Base-by-base conservation (phyloP, 92 coral and sea anemone species). In the Parazoanthus swiftii region DNA sequence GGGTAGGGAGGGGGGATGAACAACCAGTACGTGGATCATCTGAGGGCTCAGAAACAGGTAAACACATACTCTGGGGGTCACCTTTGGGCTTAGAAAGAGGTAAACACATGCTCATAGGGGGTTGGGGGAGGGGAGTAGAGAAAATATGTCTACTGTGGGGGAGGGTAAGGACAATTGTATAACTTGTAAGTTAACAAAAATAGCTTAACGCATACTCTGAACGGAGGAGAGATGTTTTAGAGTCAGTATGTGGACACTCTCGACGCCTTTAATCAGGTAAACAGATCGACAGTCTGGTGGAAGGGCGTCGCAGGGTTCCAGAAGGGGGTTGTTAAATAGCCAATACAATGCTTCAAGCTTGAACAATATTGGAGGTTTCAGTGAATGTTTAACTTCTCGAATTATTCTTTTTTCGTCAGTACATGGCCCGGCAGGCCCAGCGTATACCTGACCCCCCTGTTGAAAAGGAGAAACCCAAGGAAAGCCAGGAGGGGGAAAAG, bases 361-460 rank as follows among this genome's bases (percentile, higher is more conserved):
- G 58, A 51, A 51, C 58, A 14, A 10, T 66, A 21, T 42, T 16
- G 8, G 26, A 18, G 29, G 26, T 58, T 1, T 63, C 2, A 18
- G 4, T 63, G 68, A 63, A 63, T 2, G 23, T 2, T 11, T 63
- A 63, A 51, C 58, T 51, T 10, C 58, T 8, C 9, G 4, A 25
- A 6, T 21, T 63, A 18, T 63, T 63, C 68, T 86, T 75, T 42
- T 54, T 48, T 74, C 50, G 91, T 9, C 65, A 94, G 96, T 81
- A 91, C 93, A 90, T 90, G 93, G 92, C 92, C 43, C 82, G 85
- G 85, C 92, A 86, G 66, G 74, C 93, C 3, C 86, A 67, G 56
- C 80, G 82, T 63, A 92, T 97, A 16, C 99, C 99, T 10, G 93
- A 88, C 80, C 98, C 99, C 46, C 99, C 99, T 75, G 89, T 91